phyloP scores from a whole-genome alignment of 2,113 vertebrate genomes.

The Aphyosemion australe region DNA sequence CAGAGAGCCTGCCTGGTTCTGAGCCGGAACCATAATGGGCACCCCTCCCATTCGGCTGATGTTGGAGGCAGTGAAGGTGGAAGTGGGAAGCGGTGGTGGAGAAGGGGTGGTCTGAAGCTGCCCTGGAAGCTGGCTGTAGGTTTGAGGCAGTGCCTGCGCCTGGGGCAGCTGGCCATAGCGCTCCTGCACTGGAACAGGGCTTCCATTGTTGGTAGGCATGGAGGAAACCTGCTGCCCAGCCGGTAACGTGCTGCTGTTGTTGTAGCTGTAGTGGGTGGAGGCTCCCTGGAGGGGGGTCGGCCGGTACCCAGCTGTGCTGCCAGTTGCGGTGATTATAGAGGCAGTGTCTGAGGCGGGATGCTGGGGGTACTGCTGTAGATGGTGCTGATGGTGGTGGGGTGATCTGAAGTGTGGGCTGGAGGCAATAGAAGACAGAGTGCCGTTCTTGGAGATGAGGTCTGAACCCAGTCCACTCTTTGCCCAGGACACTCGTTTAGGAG shows the following conservation, averaged over 20 bases:
- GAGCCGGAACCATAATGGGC: slow-evolving; percentile 89
- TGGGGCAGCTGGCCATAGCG: slow-evolving; percentile 2
- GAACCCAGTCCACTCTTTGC: slow-evolving; percentile 84
- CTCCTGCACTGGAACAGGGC: slow-evolving; percentile 41
- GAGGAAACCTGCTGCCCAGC: slow-evolving; percentile 35
- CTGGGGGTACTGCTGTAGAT: slow-evolving; percentile 77
- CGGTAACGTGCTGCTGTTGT: slow-evolving; percentile 65
- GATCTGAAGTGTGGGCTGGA: slow-evolving; percentile 79
- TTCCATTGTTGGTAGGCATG: slow-evolving; percentile 58
- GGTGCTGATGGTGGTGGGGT: slow-evolving; percentile 59
- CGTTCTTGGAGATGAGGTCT: slow-evolving; percentile 88
- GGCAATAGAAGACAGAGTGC: slow-evolving; percentile 88
- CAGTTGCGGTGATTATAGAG: slow-evolving; percentile 80
- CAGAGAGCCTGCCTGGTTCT: slow-evolving; percentile 88
- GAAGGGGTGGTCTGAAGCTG: slow-evolving; percentile 54
- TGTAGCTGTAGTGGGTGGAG: slow-evolving; percentile 71
- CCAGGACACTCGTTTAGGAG: slow-evolving; percentile 88
- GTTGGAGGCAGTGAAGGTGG: slow-evolving; percentile 77
- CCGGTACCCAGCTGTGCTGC: slow-evolving; percentile 76
- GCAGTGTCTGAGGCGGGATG: slow-evolving; percentile 79
- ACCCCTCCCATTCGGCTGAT: slow-evolving; percentile 87
- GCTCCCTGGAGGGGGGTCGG: slow-evolving; percentile 52
- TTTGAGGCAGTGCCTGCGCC: no score
- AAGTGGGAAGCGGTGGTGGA: slow-evolving; percentile 58
- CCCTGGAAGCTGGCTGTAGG: slow-evolving; percentile 21